phyloP scores from a whole-genome alignment of 2,113 vertebrate species.

The Crotalus helleri region DNA sequence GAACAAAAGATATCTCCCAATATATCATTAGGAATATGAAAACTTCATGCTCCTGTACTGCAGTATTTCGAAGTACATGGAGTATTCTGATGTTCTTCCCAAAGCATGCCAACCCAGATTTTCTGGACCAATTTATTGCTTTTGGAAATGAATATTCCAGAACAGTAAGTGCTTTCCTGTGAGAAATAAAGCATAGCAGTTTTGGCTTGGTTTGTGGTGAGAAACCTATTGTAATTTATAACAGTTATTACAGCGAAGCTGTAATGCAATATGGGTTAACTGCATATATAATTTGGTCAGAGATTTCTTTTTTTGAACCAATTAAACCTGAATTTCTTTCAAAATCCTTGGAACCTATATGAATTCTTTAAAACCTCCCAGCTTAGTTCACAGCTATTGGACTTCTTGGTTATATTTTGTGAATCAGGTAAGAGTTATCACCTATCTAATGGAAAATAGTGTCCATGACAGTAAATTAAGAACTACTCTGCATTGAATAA shows the following conservation, averaged over 20 bases:
- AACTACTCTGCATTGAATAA: background rate
- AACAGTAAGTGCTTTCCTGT: background rate
- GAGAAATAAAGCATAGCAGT: background rate
- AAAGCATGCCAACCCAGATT: background rate
- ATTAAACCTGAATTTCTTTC: background rate
- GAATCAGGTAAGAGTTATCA: background rate
- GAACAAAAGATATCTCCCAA: background rate
- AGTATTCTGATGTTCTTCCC: background rate
- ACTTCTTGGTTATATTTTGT: background rate
- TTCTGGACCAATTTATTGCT: background rate
- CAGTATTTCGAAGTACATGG: background rate
- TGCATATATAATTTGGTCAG: background rate
- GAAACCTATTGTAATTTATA: background rate
- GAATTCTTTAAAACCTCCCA: background rate
- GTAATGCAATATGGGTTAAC: background rate
- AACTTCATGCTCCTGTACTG: background rate
- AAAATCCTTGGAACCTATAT: background rate
- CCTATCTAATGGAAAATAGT: background rate
- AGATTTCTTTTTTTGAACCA: background rate
- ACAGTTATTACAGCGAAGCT: background rate
- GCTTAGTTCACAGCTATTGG: background rate
- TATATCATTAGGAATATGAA: background rate
- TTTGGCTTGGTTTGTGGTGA: background rate
- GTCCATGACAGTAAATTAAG: background rate
- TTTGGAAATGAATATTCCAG: background rate